Percentiles rank a stretch among this genome's conserved stretches.
phyloP scores from a whole-genome alignment of 2,888 invertebrate genomes.

The Zhuqinia jingwanae region DNA sequence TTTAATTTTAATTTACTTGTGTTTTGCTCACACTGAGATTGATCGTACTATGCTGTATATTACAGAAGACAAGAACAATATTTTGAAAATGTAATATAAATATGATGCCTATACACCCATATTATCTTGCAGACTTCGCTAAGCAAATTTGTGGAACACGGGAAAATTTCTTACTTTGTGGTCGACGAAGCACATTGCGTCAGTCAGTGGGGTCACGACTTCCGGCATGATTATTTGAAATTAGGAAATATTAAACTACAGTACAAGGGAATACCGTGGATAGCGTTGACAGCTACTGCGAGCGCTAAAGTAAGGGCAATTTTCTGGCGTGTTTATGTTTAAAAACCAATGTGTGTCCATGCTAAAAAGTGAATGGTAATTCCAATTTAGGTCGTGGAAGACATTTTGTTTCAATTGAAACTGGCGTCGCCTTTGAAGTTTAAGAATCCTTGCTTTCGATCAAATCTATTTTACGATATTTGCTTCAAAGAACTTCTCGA shows the following conservation, averaged over 20 bases:
- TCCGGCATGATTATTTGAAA: slow-evolving; percentile 89
- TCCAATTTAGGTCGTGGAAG: slow-evolving; percentile 91
- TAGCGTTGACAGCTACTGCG: slow-evolving; percentile 98
- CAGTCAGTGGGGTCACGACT: slow-evolving; percentile 98
- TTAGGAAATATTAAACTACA: slow-evolving; percentile 86
- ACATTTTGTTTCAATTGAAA: slow-evolving; percentile 89
- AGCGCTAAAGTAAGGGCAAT: slow-evolving; percentile 85
- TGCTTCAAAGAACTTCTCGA: slow-evolving; percentile 91
- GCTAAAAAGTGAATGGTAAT: too few species aligned
- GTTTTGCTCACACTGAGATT: slow-evolving; percentile 11
- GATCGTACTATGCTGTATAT: too few species aligned
- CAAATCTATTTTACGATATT: slow-evolving; percentile 97
- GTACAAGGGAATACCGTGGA: slow-evolving; percentile 88
- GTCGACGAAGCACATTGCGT: slow-evolving; percentile 99
- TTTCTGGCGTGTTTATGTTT: neutral
- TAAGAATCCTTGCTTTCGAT: slow-evolving; percentile 93
- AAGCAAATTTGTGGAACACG: slow-evolving; percentile 86
- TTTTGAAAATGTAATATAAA: too few species aligned
- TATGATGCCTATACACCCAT: neutral
- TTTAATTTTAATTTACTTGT: neutral
- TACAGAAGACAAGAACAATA: too few species aligned
- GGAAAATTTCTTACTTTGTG: slow-evolving; percentile 93
- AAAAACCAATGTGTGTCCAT: too few species aligned
- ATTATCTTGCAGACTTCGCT: slow-evolving; percentile 83
- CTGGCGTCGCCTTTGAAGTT: slow-evolving; percentile 87